phyloP scores from a whole-genome alignment of 2,113 vertebrate genomes.

The Dunckerocampus dactyliophorus region DNA sequence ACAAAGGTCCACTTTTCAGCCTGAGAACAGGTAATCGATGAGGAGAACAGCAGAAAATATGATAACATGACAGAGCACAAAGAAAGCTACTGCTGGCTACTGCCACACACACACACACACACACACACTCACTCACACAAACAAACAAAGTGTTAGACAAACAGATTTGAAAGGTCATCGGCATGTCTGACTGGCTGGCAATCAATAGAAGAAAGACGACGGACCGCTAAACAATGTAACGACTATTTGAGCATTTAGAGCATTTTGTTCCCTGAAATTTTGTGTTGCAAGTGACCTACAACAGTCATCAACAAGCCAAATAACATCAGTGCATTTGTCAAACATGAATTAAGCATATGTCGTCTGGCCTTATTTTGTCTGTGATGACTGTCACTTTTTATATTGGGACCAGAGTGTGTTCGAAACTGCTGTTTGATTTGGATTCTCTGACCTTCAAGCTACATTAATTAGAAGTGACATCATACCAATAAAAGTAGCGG shows the following conservation, averaged over 20 bases:
- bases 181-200: slow-evolving; percentile 59
- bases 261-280: slow-evolving; percentile 49
- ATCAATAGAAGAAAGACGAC: slow-evolving; percentile 60
- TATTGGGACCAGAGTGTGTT: neutral
- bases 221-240: slow-evolving; percentile 39
- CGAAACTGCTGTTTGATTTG: neutral
- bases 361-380: neutral
- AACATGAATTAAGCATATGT: slow-evolving; percentile 17
- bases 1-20: slow-evolving; percentile 56
- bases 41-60: slow-evolving; percentile 55
- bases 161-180: slow-evolving; percentile 67
- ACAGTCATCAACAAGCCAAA: slow-evolving; percentile 33
- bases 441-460: neutral
- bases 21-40: slow-evolving; percentile 58
- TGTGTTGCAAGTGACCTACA: slow-evolving; percentile 58
- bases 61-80: slow-evolving; percentile 60
- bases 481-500: neutral
- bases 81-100: slow-evolving; percentile 41
- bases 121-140: slow-evolving; percentile 18
- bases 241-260: slow-evolving; percentile 38
- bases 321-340: slow-evolving; percentile 14
- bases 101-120: slow-evolving; percentile 35
- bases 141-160: slow-evolving; percentile 16
- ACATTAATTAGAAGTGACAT: too few relatives aligned
- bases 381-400: neutral